These are phyloP conservation scores for Anolis apletophallus DNA, from an alignment of 2,797 vertebrate species.

Conservation along the genomic window DNA sequence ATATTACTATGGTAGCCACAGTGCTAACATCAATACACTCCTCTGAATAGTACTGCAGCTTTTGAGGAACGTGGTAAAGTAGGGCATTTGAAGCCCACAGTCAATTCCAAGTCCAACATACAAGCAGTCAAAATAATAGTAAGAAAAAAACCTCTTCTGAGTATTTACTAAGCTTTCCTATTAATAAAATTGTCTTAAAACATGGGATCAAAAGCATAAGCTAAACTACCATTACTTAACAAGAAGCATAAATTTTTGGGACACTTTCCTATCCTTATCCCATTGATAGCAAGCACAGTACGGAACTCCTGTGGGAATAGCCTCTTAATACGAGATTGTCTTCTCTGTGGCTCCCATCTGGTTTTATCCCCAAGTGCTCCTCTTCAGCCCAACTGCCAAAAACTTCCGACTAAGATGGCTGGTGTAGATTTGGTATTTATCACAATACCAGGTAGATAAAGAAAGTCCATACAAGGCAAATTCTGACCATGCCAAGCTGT, in stretches of 20 bases:
- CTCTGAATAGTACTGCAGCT: too few relatives aligned
- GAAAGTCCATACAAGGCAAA: too few relatives aligned
- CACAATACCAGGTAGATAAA: too few relatives aligned
- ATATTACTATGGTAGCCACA: neutral
- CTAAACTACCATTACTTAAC: neutral
- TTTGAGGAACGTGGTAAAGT: neutral
- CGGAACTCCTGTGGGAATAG: neutral
- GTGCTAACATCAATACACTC: too few relatives aligned
- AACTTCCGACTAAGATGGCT: neutral
- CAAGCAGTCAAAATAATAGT: neutral
- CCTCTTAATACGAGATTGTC: neutral
- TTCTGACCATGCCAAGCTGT: too few relatives aligned
- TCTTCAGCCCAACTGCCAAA: neutral
- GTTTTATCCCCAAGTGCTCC: neutral
- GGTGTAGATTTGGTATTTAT: too few relatives aligned
- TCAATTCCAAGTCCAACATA: neutral
- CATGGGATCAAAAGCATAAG: neutral
- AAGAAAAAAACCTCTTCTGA: neutral
- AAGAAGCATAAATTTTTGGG: too few relatives aligned
- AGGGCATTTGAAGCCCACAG: neutral
- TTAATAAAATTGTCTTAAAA: neutral
- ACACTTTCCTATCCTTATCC: neutral
- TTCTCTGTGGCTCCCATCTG: neutral
- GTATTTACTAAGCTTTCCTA: neutral
- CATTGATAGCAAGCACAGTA: neutral